Base-by-base conservation (phyloP, 2,888 invertebrate genomes). In the Poecilobothrus nobilitatus region DNA sequence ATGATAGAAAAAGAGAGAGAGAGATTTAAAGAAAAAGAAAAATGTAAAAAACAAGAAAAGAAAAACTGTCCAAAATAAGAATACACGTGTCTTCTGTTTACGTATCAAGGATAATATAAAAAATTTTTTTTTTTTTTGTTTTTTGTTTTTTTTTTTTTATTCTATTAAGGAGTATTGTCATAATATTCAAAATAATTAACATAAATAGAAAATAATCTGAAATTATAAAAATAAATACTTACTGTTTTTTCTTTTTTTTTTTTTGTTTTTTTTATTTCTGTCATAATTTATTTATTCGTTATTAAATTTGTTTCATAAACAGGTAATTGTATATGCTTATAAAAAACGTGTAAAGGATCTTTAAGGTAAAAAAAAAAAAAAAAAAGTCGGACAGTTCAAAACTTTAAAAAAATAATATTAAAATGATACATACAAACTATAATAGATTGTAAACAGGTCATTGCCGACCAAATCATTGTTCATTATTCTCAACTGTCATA, bases 131-230 rank as follows among this genome's bases (percentile, higher is more conserved):
- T 37, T 37, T 37, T 37, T 37, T 37, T 37, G 8, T 5, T 37
- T 37, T 37, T 37, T 37, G 6, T 37, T 37, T 7, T 37, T 37
- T 5, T 37, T 37, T 1, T 37, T 27, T 4, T 27, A 27, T 27
- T 27, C 27, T 4, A 27, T 27, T 27, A 3, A 41, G 15, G 15
- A 41, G 9, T 41, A 12, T 53, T 53, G 53, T 53, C 53, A 53
- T 53, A 53, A 53, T 53, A 53, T 53, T 53, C 53, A 53, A 53
- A 53, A 53, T 53, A 53, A 15, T 53, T 53, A 53, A 53, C 53
- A 53, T 53, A 53, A 53, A 53, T 53, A 53, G 53, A 53, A 53
- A 53, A 53, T 18, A 53, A 53, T 53, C 53, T 53, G 18, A 53
- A 53, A 53, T 53, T 53, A 12, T 37, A 37, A 37, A 37, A 27